Evolutionary conservation across 2,888 invertebrate species (phyloP), one percentile per base, ranked within the genome.

Genomic region (Neria commutata): DNA sequence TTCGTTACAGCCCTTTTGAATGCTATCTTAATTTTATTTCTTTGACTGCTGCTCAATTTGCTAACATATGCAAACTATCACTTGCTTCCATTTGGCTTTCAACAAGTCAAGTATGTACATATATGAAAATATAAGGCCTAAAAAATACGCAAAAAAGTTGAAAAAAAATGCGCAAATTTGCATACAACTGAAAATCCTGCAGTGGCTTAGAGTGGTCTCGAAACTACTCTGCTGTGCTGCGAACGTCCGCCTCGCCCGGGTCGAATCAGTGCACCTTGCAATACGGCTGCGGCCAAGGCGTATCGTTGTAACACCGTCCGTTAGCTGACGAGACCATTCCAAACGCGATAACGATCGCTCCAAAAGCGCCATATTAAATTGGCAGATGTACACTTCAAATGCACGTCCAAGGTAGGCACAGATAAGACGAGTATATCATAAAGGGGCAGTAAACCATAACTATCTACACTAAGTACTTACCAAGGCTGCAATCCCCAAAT

Each of bases 321-420:
- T 80, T 81, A 81, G 81, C 80, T 75, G 79, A 72, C 81, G 80
- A 81, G 81, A 80, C 81, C 81, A 81, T 81, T 81, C 78, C 79
- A 81, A 81, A 79, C 80, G 73, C 80, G 80, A 81, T 81, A 81
- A 78, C 73, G 70, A 64, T 69, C 62, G 60, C 57, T 57, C 62
- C 63, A 65, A 68, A 63, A 61, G 66, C 69, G 63, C 62, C 67
- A 24, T 72, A 72, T 72, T 63, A 72, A 72, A n/a, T 14, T n/a
- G 14, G n/a, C 29, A 5, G 5, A 29, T 8, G 11, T 29, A 5
- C 29, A 29, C 29, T 29, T 29, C 29, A 29, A 29, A 29, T 29
- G 6, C n/a, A n/a, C n/a, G n/a, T n/a, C n/a, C n/a, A n/a, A n/a
- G n/a, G n/a, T n/a, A n/a, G n/a, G n/a, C n/a, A n/a, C n/a, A n/a